These are phyloP conservation scores for Typhlichthys subterraneus DNA, from an alignment of 2,797 vertebrate genomes.

Conservation along the genomic window DNA sequence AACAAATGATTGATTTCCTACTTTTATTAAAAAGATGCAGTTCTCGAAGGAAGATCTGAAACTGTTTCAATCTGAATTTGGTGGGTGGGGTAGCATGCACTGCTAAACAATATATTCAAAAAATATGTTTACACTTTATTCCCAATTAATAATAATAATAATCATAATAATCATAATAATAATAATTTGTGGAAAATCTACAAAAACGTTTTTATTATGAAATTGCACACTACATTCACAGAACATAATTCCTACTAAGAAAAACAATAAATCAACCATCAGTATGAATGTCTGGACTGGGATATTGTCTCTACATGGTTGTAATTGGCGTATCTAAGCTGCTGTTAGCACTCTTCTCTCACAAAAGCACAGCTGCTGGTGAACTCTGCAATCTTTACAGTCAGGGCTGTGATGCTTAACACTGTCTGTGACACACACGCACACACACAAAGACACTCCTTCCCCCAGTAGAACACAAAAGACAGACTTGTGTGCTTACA, in stretches of 20 bases:
- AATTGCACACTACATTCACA: too few relatives aligned
- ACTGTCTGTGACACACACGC: not conserved
- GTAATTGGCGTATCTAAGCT: constrained; percentile 59
- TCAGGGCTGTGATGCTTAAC: constrained; percentile 12
- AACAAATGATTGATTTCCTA: not conserved
- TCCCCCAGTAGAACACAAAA: constrained; percentile 54
- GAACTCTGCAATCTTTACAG: constrained; percentile 30
- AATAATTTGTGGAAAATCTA: too few relatives aligned
- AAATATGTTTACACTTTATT: too few relatives aligned
- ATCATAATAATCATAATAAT: too few relatives aligned
- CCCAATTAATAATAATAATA: too few relatives aligned
- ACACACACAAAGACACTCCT: constrained; percentile 9
- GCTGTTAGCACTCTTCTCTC: constrained; percentile 31
- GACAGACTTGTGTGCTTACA: constrained; percentile 5
- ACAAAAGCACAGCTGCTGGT: constrained; percentile 17
- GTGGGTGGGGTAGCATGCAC: too few relatives aligned
- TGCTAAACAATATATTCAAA: too few relatives aligned
- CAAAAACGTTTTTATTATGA: too few relatives aligned
- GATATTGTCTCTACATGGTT: not conserved
- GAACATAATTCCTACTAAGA: too few relatives aligned
- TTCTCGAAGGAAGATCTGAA: too few relatives aligned
- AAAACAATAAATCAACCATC: not conserved
- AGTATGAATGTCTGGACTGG: not conserved
- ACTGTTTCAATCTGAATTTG: too few relatives aligned
- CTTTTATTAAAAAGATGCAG: too few relatives aligned